These are phyloP conservation scores for Nephrotoma flavescens DNA, from an alignment of 2,888 invertebrate genomes.

Conservation along the genomic window DNA sequence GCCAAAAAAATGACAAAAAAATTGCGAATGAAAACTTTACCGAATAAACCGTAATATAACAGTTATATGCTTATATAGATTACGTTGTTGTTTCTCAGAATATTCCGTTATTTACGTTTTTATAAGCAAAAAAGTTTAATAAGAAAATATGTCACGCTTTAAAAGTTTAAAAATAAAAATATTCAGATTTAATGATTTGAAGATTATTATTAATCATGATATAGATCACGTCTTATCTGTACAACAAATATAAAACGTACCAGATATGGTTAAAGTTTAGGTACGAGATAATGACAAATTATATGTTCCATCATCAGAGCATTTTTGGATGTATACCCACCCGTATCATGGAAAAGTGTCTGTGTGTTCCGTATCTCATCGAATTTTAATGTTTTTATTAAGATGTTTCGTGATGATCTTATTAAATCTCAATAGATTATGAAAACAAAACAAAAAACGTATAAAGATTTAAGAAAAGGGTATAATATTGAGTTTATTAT, in stretches of 20 bases:
- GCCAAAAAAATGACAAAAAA: neutral
- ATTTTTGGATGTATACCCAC: no score
- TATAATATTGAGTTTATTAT: neutral
- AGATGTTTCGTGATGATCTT: neutral
- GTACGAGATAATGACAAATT: neutral
- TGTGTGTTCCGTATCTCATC: neutral
- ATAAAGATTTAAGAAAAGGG: neutral
- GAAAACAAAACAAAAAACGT: neutral
- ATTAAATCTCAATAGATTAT: neutral
- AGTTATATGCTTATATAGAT: neutral
- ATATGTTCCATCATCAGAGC: neutral
- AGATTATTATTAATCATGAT: neutral
- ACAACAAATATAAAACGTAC: neutral
- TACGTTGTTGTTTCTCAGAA: neutral
- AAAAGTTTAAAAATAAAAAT: neutral
- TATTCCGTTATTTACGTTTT: neutral
- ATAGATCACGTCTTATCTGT: neutral
- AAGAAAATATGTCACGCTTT: neutral
- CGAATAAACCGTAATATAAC: neutral
- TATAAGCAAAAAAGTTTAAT: neutral
- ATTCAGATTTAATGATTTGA: neutral
- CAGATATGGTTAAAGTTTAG: neutral
- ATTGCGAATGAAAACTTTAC: neutral
- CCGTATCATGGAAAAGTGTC: neutral
- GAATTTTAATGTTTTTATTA: neutral